Evolutionary conservation across 2,113 vertebrate species (phyloP).

Genomic region (Prolemur simus): DNA sequence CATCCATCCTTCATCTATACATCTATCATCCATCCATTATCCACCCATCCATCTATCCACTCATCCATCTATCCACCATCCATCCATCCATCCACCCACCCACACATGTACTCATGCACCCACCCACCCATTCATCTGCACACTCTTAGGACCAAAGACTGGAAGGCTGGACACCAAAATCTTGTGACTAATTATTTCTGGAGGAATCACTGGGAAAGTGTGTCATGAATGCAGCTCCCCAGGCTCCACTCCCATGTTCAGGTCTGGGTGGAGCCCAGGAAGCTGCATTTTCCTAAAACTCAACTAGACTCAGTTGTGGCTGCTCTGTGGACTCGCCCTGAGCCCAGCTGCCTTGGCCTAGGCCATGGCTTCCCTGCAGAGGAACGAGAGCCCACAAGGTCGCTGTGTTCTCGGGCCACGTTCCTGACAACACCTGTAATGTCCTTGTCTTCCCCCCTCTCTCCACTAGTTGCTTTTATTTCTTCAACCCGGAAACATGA

Average conservation of each 20-base stretch:
- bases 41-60: background rate
- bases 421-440: fast-evolving
- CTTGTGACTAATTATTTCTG: fast-evolving
- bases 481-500: conserved; percentile 92
- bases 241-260: fast-evolving
- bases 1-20: no score
- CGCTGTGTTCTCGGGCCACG: fast-evolving
- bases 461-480: conserved; percentile 89
- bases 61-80: background rate
- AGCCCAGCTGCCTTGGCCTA: fast-evolving
- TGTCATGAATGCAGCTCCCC: background rate
- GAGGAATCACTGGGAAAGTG: fast-evolving
- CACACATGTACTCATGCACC: background rate
- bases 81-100: background rate
- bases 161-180: background rate
- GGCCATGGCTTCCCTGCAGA: fast-evolving
- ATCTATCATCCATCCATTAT: background rate
- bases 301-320: background rate
- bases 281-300: fast-evolving
- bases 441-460: background rate
- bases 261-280: background rate
- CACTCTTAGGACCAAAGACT: background rate
- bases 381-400: fast-evolving
- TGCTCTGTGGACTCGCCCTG: fast-evolving
- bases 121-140: background rate